Conservation (phyloP, 2,888 invertebrate genomes). For the Lysandra coridon region DNA sequence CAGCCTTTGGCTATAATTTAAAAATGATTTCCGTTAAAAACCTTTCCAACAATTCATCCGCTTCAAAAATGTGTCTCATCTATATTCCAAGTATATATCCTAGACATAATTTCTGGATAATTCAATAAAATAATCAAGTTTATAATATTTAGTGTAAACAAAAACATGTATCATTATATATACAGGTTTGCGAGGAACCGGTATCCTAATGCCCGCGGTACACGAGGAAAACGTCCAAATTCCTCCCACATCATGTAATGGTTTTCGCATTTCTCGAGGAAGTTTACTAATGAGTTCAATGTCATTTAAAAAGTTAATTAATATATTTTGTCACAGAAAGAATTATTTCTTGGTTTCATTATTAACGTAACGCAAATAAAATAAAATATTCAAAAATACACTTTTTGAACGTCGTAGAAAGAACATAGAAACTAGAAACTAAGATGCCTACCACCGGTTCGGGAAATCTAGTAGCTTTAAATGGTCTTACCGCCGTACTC, state of each 20-base stretch:
- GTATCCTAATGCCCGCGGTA: background rate
- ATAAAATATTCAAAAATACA: no score
- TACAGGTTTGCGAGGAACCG: background rate
- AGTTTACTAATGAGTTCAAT: conserved; percentile 13
- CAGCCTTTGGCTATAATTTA: no score
- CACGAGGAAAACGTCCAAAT: conserved; percentile 27
- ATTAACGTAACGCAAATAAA: background rate
- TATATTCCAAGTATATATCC: background rate
- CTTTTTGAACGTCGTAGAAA: no score
- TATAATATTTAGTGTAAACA: background rate
- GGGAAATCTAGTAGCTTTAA: no score
- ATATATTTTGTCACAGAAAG: background rate
- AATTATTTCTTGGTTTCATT: background rate
- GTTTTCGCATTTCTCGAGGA: conserved; percentile 6
- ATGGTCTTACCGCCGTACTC: no score
- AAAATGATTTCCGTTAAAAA: no score
- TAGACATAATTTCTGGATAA: background rate
- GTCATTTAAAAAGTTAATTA: background rate
- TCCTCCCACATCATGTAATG: background rate
- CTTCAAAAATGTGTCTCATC: background rate
- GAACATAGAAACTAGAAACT: no score
- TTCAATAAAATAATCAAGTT: background rate
- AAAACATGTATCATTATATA: background rate
- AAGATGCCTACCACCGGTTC: no score
- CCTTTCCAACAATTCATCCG: background rate